Percentiles rank a stretch among this genome's conserved stretches.
Conservation (phyloP, 1,140 invertebrate genomes). For the Cyphomyrmex costatus region DNA sequence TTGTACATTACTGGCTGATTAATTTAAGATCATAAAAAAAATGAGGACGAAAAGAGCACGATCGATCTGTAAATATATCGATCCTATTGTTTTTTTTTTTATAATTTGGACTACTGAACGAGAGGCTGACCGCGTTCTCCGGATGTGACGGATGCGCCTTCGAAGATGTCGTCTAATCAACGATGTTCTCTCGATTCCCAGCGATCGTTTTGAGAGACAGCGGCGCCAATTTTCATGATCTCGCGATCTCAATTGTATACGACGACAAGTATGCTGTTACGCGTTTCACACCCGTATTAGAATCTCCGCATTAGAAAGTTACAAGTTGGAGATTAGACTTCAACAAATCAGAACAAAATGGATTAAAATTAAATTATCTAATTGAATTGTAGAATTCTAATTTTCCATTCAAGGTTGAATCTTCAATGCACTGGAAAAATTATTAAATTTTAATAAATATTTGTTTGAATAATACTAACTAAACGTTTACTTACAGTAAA, state of each 20-base stretch:
- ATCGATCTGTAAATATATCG: slow-evolving; percentile 27
- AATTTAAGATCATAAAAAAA: not conserved
- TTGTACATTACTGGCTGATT: slow-evolving; percentile 23
- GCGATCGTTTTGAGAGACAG: not conserved
- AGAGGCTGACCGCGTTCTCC: not conserved
- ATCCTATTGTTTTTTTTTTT: slow-evolving; percentile 3
- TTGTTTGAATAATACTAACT: too few species aligned
- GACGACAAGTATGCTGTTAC: not conserved
- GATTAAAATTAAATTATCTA: too few species aligned
- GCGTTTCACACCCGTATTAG: too few species aligned
- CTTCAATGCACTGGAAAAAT: too few species aligned
- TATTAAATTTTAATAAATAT: too few species aligned
- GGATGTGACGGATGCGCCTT: not conserved
- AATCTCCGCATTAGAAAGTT: too few species aligned
- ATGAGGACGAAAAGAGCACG: not conserved
- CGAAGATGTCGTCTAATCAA: not conserved
- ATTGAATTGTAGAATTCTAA: too few species aligned
- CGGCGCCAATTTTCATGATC: not conserved
- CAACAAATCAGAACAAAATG: too few species aligned
- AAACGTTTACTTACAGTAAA: too few species aligned
- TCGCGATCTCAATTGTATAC: not conserved
- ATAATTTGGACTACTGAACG: slow-evolving; percentile 11
- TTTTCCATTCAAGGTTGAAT: too few species aligned
- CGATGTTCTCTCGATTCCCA: not conserved
- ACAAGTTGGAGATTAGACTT: too few species aligned